These are phyloP conservation scores for Coracopsis vasa DNA, from an alignment of 2,113 vertebrate species.

Conservation along the genomic window DNA sequence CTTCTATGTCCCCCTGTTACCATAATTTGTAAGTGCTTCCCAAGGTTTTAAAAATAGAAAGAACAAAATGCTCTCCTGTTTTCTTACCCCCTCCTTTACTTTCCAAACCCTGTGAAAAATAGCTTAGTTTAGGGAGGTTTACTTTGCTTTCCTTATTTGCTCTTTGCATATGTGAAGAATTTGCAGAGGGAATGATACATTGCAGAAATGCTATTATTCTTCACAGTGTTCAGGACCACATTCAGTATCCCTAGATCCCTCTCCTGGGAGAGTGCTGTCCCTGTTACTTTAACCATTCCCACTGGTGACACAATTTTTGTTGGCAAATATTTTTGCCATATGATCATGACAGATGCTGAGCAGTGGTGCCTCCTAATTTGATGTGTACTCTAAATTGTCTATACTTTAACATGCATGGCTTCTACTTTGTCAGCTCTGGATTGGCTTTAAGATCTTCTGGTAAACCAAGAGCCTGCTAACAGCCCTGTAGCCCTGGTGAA, in stretches of 20 bases:
- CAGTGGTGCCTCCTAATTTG: neutral
- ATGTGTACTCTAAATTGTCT: neutral
- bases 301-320: neutral
- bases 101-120: slow-evolving; percentile 47
- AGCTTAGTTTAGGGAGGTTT: slow-evolving; percentile 2
- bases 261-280: neutral
- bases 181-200: neutral
- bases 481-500: neutral
- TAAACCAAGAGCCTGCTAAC: neutral
- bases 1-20: neutral
- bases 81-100: slow-evolving; percentile 17
- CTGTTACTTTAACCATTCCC: neutral
- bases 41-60: slow-evolving; percentile 63
- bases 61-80: slow-evolving; percentile 31
- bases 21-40: neutral
- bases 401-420: neutral
- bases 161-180: neutral
- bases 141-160: slow-evolving; percentile 24
- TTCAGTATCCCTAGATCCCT: neutral
- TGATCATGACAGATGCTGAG: neutral
- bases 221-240: neutral
- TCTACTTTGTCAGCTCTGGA: neutral
- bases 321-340: slow-evolving; percentile 9
- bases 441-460: neutral
- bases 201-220: neutral